Conservation (phyloP, 2,113 vertebrate genomes). For the Ageneiosus marmoratus region DNA sequence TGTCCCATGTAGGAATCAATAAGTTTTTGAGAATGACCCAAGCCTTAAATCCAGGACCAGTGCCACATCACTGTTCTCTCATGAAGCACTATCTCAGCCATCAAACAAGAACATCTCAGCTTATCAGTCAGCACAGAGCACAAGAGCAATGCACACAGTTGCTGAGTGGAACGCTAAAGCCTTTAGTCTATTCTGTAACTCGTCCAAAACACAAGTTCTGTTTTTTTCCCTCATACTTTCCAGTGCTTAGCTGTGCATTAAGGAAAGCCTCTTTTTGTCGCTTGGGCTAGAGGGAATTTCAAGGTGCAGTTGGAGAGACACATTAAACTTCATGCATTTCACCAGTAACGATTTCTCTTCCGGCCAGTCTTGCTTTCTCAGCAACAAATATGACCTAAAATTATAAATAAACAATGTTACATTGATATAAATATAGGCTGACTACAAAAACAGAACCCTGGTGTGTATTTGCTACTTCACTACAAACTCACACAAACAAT, state of each 20-base stretch:
- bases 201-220: constrained; percentile 61
- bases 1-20: neutral
- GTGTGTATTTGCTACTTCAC: neutral
- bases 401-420: neutral
- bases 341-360: constrained; percentile 3
- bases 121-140: constrained; percentile 64
- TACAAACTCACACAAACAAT: neutral
- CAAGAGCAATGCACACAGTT: constrained; percentile 33
- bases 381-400: neutral
- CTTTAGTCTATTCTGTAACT: constrained; percentile 59
- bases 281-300: constrained; percentile 42
- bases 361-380: too few relatives aligned
- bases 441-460: constrained; percentile 3
- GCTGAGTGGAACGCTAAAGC: constrained; percentile 45
- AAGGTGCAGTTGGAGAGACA: constrained; percentile 57
- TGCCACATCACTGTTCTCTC: constrained; percentile 18
- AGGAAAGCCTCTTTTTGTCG: constrained; percentile 42
- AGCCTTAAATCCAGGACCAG: constrained; percentile 26
- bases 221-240: constrained; percentile 7
- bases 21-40: constrained; percentile 14
- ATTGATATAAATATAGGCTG: neutral
- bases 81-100: constrained; percentile 31
- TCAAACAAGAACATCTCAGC: constrained; percentile 59
- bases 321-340: constrained; percentile 30
- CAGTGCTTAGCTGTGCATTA: constrained; percentile 47